Percentiles rank a stretch among this genome's conserved stretches.
Conservation (phyloP, 2,113 vertebrate genomes). For the Petrocephalus microphthalmus region DNA sequence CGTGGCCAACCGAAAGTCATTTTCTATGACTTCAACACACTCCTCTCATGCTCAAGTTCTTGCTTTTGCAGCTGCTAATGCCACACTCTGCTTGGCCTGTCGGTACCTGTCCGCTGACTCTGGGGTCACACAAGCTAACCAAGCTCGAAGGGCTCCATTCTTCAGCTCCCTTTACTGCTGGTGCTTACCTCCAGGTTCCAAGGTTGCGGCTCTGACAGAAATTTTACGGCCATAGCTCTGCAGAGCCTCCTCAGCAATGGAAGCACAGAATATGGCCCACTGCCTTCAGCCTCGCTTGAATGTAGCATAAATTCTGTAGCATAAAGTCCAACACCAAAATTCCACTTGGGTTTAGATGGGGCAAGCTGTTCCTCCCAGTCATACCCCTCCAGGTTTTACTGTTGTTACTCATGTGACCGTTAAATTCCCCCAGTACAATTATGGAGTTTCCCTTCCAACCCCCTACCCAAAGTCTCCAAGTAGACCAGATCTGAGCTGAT, state of each 20-base stretch:
- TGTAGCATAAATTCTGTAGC: background rate
- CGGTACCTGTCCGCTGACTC: background rate
- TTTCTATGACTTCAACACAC: background rate
- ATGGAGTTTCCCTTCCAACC: too few species aligned
- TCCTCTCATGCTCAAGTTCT: background rate
- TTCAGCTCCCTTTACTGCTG: background rate
- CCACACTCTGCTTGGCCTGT: background rate
- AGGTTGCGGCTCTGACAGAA: background rate
- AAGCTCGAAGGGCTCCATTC: background rate
- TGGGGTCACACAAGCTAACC: background rate
- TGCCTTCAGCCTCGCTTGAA: background rate
- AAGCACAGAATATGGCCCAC: background rate
- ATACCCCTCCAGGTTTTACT: background rate
- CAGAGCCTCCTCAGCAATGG: background rate
- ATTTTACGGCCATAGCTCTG: background rate
- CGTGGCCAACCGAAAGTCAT: background rate
- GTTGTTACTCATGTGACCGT: too few species aligned
- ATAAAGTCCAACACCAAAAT: background rate
- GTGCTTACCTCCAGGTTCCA: background rate
- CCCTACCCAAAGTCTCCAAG: background rate
- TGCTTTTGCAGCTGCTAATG: background rate
- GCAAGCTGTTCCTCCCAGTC: background rate
- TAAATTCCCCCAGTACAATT: background rate
- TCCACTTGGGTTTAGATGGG: background rate
- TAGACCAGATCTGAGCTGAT: background rate